These are phyloP conservation scores for Aquatica leii DNA, from an alignment of 2,888 invertebrate genomes.

Conservation along the genomic window DNA sequence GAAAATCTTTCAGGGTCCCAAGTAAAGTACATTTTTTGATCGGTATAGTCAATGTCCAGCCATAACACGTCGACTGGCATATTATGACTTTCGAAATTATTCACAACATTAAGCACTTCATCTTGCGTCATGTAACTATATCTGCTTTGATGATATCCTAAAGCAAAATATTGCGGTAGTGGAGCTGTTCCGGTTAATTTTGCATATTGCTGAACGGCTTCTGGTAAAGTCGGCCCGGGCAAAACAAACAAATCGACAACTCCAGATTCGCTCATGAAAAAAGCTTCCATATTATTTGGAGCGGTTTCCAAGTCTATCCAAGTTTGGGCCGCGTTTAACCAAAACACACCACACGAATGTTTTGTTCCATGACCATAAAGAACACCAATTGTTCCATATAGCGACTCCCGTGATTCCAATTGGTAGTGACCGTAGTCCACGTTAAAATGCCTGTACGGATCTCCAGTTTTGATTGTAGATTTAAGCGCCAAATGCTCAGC, in stretches of 20 bases:
- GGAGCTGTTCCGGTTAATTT: conserved; percentile 83
- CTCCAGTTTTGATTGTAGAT: conserved; percentile 63
- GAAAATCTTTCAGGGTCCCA: conserved; percentile 91
- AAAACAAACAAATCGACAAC: conserved; percentile 89
- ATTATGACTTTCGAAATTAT: conserved; percentile 85
- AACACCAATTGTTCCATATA: conserved; percentile 94
- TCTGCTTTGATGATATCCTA: conserved; percentile 92
- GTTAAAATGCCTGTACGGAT: conserved; percentile 93
- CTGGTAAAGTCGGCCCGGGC: conserved; percentile 82
- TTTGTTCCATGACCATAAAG: conserved; percentile 85
- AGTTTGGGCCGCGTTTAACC: conserved; percentile 96
- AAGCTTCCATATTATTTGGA: conserved; percentile 70
- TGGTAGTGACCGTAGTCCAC: conserved; percentile 98
- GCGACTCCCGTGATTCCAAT: conserved; percentile 87
- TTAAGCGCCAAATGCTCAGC: conserved; percentile 85
- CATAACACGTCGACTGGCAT: conserved; percentile 95
- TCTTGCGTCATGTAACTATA: conserved; percentile 91
- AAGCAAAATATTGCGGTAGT: conserved; percentile 85
- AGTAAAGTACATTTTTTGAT: conserved; percentile 94
- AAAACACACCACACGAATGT: conserved; percentile 84
- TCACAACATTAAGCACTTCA: conserved; percentile 82
- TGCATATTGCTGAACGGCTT: conserved; percentile 85
- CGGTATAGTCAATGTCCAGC: conserved; percentile 98
- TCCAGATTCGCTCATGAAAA: conserved; percentile 95
- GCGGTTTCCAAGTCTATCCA: conserved; percentile 88